Percentiles rank a stretch among this genome's conserved stretches.
Evolutionary conservation across 2,113 vertebrate genomes (phyloP).

Genomic region (Tylochromis polylepis): DNA sequence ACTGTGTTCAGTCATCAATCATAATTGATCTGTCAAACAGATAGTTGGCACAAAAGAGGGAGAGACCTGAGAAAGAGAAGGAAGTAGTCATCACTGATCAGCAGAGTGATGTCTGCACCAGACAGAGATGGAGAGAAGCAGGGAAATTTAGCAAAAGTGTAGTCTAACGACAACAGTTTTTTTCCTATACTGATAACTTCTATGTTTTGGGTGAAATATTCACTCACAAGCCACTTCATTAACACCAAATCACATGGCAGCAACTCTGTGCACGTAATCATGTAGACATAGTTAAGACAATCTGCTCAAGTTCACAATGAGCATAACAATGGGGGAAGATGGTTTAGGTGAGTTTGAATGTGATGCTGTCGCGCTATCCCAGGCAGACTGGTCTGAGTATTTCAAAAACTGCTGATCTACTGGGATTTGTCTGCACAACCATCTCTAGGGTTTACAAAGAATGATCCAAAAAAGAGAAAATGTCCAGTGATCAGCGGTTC

Average conservation of each 20-base stretch:
- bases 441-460: not conserved
- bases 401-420: not conserved
- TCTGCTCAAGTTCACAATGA: not conserved
- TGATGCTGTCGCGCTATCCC: not conserved
- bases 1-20: slow-evolving; percentile 17
- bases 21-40: slow-evolving; percentile 15
- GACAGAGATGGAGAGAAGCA: not conserved
- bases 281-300: not conserved
- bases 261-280: not conserved
- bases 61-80: not conserved
- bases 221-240: not conserved
- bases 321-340: not conserved
- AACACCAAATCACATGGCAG: not conserved
- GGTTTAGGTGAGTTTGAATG: not conserved
- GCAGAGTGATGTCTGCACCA: not conserved
- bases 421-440: not conserved
- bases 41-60: not conserved
- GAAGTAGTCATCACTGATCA: not conserved
- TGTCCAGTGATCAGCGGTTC: not conserved
- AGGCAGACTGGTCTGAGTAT: not conserved
- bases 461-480: not conserved
- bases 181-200: not conserved
- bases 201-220: not conserved
- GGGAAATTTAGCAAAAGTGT: not conserved
- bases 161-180: not conserved